Evolutionary conservation across 2,797 vertebrate species (phyloP).

Genomic region (Typhlichthys eigenmanni): DNA sequence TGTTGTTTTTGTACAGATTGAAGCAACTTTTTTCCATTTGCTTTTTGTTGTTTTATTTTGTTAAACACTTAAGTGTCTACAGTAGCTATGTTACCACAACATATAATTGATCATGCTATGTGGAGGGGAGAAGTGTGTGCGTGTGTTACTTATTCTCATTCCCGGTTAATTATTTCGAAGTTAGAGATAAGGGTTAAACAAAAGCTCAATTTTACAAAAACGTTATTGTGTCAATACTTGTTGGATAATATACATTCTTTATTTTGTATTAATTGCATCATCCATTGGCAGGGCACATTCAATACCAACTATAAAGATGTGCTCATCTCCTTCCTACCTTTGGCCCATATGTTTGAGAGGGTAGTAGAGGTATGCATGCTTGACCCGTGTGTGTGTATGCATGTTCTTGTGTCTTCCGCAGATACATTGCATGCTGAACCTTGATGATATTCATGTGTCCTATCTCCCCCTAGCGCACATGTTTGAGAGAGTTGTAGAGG

Average conservation of each 20-base stretch:
- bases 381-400: slow-evolving; percentile 45
- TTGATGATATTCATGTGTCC: slow-evolving; percentile 77
- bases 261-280: not conserved
- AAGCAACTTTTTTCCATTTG: not conserved
- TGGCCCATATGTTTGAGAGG: slow-evolving; percentile 96
- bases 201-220: not conserved
- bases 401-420: slow-evolving; percentile 69
- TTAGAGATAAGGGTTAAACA: no score
- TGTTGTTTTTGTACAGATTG: not conserved
- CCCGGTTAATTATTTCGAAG: no score
- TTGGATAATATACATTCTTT: not conserved
- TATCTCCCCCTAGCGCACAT: slow-evolving; percentile 85
- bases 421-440: slow-evolving; percentile 69
- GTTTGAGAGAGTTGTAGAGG: slow-evolving; percentile 83
- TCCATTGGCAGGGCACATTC: slow-evolving; percentile 53
- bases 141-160: no score
- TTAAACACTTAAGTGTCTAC: no score
- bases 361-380: slow-evolving; percentile 85
- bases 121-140: no score
- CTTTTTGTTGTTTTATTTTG: no score
- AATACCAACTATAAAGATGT: slow-evolving; percentile 75
- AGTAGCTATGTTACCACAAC: no score
- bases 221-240: not conserved
- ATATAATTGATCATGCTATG: no score
- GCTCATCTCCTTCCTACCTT: slow-evolving; percentile 93